Percentiles rank a stretch among this genome's conserved stretches.
These are phyloP conservation scores for Nicator chloris DNA, from an alignment of 2,113 vertebrate genomes.

Conservation along the genomic window DNA sequence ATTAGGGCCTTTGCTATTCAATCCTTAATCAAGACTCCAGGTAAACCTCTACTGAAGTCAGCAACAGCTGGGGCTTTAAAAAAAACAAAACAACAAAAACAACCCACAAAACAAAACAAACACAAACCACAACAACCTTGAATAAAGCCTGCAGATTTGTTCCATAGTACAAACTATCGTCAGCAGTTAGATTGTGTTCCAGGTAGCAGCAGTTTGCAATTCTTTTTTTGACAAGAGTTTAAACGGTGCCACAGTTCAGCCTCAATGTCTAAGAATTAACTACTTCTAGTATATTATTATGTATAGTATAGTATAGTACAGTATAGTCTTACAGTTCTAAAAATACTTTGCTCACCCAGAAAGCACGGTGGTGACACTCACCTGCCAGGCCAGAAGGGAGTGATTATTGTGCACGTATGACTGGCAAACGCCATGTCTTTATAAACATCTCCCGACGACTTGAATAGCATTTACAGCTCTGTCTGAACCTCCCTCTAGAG, in stretches of 20 bases:
- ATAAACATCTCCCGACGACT: rapidly evolving
- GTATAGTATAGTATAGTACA: neutral
- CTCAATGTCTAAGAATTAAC: neutral
- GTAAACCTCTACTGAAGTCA: neutral
- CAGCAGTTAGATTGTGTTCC: neutral
- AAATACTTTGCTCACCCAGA: neutral
- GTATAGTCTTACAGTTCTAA: neutral
- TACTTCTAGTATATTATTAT: neutral
- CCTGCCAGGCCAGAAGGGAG: neutral
- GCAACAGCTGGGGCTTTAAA: neutral
- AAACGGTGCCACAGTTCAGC: neutral
- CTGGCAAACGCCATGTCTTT: neutral
- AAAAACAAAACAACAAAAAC: neutral
- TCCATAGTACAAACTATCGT: neutral
- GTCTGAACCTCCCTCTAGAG: neutral
- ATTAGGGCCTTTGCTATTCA: neutral
- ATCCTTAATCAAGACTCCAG: neutral
- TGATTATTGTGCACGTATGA: rapidly evolving
- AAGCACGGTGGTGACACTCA: neutral
- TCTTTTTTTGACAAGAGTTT: neutral
- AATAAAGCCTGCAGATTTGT: neutral
- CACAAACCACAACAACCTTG: neutral
- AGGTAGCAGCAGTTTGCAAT: neutral
- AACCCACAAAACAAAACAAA: neutral
- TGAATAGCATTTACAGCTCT: neutral